Base-by-base conservation (phyloP, 2,888 invertebrate genomes). In the Amiota minor region DNA sequence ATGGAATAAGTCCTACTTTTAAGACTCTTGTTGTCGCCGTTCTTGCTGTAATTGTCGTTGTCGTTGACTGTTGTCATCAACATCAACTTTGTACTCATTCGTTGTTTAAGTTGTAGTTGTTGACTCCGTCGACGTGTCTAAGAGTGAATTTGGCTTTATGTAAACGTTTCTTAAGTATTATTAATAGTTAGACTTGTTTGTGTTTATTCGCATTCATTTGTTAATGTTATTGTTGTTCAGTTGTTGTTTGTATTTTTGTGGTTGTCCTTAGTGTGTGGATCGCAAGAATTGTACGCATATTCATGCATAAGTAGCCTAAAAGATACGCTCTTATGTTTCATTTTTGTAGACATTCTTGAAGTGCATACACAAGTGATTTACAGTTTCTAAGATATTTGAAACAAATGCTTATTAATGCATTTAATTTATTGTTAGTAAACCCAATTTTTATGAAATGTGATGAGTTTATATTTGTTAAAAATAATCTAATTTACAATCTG, bases 101-200 rank as follows among this genome's bases (percentile, higher is more conserved):
- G 3, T 23, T 35, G 35, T 35, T 23, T 1, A 2, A 23, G 35
- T 35, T 35, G 35, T 35, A 35, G 35, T 35, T 35, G 35, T 35
- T 35, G 35, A 35, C 35, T 35, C 35, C 35, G 35, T 35, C 35
- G 6, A 35, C 35, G 35, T 35, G 45, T 23, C 68, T 46, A 49
- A 67, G 49, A 46, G 45, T 49, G 18, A 47, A 67, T 69, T 69
- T 16, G 9, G 68, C 18, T 35, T 35, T 55, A 35, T 56, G 45
- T 62, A 62, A 64, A 55, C 55, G 65, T 65, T 72, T 53, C 71
- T 73, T 78, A 83, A 83, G 84, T 77, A 80, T 82, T 83, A 85
- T 83, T 83, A 85, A 83, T 85, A 82, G 83, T 81, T 77, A 70
- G 75, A 79, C 72, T 78, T 75, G 67, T 68, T 67, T 23, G 12